Base-by-base conservation (phyloP, 1,140 invertebrate genomes). In the Choristoneura fumiferana region DNA sequence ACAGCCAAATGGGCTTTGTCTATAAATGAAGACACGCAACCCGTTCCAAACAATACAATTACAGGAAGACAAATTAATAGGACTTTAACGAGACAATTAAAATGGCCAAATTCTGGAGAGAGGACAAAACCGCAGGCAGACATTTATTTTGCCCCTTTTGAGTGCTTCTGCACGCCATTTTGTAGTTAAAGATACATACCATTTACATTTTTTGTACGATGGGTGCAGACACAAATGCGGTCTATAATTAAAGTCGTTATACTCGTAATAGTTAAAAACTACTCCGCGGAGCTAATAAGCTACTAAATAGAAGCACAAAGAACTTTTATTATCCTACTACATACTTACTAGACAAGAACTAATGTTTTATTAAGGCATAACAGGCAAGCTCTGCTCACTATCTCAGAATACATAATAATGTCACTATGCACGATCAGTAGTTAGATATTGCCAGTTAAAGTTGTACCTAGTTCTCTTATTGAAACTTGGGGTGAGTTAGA, bases 11-110 rank as follows among this genome's bases (percentile, higher is more conserved):
- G 43, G n/a, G 43, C 18, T 29, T 40, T 10, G 17, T 14, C 22
- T 49, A 49, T 49, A 36, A 36, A 59, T 35, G 39, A 61, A 67
- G 33, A 62, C 54, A 62, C 15, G 49, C 56, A 53, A 60, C 39
- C 53, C 37, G 22, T 29, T 29, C 15, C 45, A 3, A 58, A 37
- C 35, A 52, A 67, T 68, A 73, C 54, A 70, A 70, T 69, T 73
- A 67, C 57, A 67, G 35, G 36, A 53, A 60, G 56, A 67, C 63
- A 68, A 64, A 73, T 78, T 67, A 76, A 76, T 69, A 68, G 60
- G 57, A 67, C 60, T 71, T 65, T 71, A 76, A 76, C 70, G 58
- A 67, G 64, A 73, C 69, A 72, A 65, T 74, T 78, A 68, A 67
- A 72, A 72, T 69, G 62, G 58, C 60, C 35, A 64, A 71, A 65